Percentiles rank a stretch among this genome's conserved stretches.
Evolutionary conservation across 2,113 vertebrate species (phyloP).

Genomic region (Pyxicephalus adspersus): DNA sequence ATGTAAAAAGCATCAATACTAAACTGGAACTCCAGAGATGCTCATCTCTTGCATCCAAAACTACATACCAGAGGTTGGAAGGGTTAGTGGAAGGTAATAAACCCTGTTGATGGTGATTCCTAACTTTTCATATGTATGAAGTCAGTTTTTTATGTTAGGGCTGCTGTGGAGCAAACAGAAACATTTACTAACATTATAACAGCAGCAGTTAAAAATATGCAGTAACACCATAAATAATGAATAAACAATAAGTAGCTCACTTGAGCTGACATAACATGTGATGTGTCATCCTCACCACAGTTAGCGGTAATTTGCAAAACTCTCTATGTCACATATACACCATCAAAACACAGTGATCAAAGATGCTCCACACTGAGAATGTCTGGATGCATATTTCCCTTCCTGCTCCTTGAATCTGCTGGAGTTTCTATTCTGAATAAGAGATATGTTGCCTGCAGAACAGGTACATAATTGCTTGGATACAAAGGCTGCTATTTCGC

Average conservation of each 20-base stretch:
- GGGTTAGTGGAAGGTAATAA: no score
- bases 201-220: slow-evolving; percentile 14
- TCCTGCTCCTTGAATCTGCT: not conserved
- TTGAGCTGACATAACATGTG: slow-evolving; percentile 29
- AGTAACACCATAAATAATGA: slow-evolving; percentile 21
- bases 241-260: slow-evolving; percentile 12
- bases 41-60: no score
- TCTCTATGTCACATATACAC: not conserved
- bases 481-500: slow-evolving; percentile 35
- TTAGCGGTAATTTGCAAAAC: slow-evolving; percentile 27
- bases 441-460: slow-evolving; percentile 20
- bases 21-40: no score
- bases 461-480: slow-evolving; percentile 15
- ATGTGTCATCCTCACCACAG: slow-evolving; percentile 25
- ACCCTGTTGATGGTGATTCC: no score
- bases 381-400: slow-evolving; percentile 15
- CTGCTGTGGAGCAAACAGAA: not conserved
- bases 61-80: no score
- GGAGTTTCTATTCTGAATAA: slow-evolving; percentile 16
- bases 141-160: no score
- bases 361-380: not conserved
- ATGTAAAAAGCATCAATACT: no score
- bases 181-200: not conserved
- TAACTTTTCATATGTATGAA: no score
- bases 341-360: slow-evolving; percentile 27